These are phyloP conservation scores for Synanthedon tipuliformis DNA, from an alignment of 2,888 invertebrate genomes.

Conservation along the genomic window DNA sequence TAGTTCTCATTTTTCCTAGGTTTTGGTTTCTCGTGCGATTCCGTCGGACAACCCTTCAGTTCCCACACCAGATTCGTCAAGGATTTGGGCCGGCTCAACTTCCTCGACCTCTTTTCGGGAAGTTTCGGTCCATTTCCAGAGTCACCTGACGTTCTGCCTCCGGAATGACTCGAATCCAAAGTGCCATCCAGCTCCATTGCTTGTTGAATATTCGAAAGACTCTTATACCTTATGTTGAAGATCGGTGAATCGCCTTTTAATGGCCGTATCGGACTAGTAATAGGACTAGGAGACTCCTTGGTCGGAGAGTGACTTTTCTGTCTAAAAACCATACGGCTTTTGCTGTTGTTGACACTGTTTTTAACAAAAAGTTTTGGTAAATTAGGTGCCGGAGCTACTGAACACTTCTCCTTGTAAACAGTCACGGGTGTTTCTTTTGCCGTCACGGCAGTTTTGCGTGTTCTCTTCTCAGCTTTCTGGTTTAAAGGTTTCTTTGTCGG, in stretches of 20 bases:
- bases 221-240: conserved; percentile 80
- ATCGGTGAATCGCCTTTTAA: conserved; percentile 80
- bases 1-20: conserved; percentile 64
- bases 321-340: conserved; percentile 73
- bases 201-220: conserved; percentile 78
- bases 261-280: conserved; percentile 60
- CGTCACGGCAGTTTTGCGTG: conserved; percentile 74
- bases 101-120: conserved; percentile 85
- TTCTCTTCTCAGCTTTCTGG: conserved; percentile 79
- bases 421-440: conserved; percentile 68
- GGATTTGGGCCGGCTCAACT: conserved; percentile 85
- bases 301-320: conserved; percentile 80
- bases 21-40: conserved; percentile 58
- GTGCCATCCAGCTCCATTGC: conserved; percentile 84
- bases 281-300: conserved; percentile 77
- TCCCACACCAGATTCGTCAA: conserved; percentile 91
- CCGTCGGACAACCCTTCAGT: conserved; percentile 62
- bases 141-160: conserved; percentile 87
- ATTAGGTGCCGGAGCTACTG: conserved; percentile 62
- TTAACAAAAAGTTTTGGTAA: conserved; percentile 85
- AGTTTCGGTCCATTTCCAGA: conserved; percentile 82
- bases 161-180: conserved; percentile 90
- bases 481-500: conserved; percentile 80
- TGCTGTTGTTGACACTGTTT: conserved; percentile 74
- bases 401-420: conserved; percentile 71